These are phyloP conservation scores for Tonatia bakeri DNA, from an alignment of 2,113 vertebrate species.

Conservation along the genomic window DNA sequence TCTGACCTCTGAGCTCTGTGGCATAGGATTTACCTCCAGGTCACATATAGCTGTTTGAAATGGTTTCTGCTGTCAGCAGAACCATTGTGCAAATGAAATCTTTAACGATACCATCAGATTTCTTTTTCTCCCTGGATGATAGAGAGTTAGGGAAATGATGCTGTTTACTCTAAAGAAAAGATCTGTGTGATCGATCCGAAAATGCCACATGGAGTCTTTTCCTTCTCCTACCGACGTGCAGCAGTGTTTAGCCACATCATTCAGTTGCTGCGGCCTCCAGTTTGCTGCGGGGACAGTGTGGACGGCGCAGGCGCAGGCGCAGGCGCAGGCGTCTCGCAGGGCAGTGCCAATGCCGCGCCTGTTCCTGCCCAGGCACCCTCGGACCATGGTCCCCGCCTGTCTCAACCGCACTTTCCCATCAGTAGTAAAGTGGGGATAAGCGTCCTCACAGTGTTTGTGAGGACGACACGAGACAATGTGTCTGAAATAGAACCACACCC, in stretches of 20 bases:
- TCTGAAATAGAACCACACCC: neutral
- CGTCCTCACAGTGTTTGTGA: neutral
- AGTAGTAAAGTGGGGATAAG: neutral
- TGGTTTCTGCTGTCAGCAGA: neutral
- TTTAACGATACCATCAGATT: neutral
- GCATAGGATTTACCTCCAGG: neutral
- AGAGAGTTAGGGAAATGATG: neutral
- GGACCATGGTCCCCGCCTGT: neutral
- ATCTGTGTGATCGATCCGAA: neutral
- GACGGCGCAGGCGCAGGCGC: neutral
- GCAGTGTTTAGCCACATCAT: neutral
- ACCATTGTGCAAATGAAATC: neutral
- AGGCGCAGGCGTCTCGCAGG: rapidly evolving
- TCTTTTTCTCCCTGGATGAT: neutral
- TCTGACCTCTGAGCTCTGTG: neutral
- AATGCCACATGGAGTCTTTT: neutral
- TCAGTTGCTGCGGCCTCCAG: too few relatives aligned
- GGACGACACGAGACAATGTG: neutral
- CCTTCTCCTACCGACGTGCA: neutral
- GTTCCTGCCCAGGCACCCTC: neutral
- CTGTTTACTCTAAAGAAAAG: neutral
- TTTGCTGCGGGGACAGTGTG: neutral
- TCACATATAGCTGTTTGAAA: neutral
- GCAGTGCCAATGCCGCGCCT: neutral
- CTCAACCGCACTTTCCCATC: neutral